Base-by-base conservation (phyloP, 2,888 invertebrate genomes). In the Synergus gifuensis region DNA sequence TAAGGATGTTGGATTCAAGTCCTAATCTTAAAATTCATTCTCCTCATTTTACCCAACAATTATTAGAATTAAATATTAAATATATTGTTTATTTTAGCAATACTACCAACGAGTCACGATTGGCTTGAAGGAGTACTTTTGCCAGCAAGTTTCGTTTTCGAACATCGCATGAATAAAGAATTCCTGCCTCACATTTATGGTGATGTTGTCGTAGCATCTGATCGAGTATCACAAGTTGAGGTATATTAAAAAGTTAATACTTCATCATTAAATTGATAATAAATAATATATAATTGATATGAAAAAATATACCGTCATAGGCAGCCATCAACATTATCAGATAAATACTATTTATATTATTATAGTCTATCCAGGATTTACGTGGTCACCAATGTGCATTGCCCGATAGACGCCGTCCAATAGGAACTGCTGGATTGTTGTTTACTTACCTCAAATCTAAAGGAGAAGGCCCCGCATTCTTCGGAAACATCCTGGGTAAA, bases 391-490 rank as follows among this genome's bases (percentile, higher is more conserved):
- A 87, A 79, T 90, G 90, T 69, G 88, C 90, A 1, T 22, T 91
- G 16, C 88, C 89, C 5, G 88, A 89, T 60, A 83, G 89, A 77
- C 78, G 82, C 11, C 86, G 85, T 54, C 18, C 79, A 9, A 44
- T 84, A 18, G 89, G 90, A n/a, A 86, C 85, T 3, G 81, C 90
- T 0, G 81, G 86, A 7, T 76, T 90, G 28, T 80, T 91, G 11
- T 88, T 88, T 69, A 87, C 86, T 78, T 81, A 88, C 46, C 83
- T 91, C 54, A 79, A 83, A 18, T 63, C 78, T 0, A 89, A 88
- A 77, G 91, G 91, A 28, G 91, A 91, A 77, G 88, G 87, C 73
- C 88, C 90, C 3, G 81, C 89, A 0, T 91, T 90, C 63, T 91
- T 91, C 76, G 90, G 91, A 58, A 88, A 89, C 78, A 88, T 82